A percentile compares a stretch with the other conserved stretches of the same genome.
Conservation (phyloP, 2,113 vertebrate species). For the Corythornis cristatus region DNA sequence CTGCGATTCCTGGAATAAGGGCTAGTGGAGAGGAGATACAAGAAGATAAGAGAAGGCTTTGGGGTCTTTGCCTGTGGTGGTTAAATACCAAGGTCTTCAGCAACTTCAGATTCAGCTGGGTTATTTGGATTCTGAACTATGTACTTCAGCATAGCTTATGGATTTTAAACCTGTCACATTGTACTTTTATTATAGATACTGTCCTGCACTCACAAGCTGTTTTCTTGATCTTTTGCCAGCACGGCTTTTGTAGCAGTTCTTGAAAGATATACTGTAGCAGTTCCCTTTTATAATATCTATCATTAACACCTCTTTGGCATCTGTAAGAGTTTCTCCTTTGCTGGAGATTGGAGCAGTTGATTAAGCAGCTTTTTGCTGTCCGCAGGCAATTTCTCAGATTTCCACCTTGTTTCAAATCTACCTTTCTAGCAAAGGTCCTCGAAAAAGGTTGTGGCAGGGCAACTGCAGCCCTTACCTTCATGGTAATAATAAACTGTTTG, state of each 20-base stretch:
- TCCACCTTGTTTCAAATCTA: constrained; percentile 64
- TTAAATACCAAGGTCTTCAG: constrained; percentile 37
- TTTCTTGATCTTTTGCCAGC: constrained; percentile 72
- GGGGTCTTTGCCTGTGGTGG: background rate
- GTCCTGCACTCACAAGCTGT: constrained; percentile 45
- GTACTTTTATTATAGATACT: constrained; percentile 59
- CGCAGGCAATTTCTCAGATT: constrained; percentile 54
- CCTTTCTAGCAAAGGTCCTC: constrained; percentile 53
- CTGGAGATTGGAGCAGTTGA: constrained; percentile 67
- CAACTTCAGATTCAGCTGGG: constrained; percentile 25
- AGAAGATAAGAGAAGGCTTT: background rate
- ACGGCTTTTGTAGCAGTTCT: constrained; percentile 58
- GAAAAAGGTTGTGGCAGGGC: constrained; percentile 65
- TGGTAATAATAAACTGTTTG: constrained; percentile 66
- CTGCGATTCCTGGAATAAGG: background rate
- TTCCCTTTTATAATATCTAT: constrained; percentile 60
- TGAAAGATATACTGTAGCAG: constrained; percentile 57
- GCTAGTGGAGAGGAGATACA: background rate
- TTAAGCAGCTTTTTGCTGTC: constrained; percentile 67
- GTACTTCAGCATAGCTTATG: constrained; percentile 45
- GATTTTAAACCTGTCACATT: constrained; percentile 59
- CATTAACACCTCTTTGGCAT: constrained; percentile 71
- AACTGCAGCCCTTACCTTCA: constrained; percentile 62
- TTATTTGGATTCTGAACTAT: constrained; percentile 59
- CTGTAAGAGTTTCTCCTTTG: constrained; percentile 56